A percentile compares a stretch with the other conserved stretches of the same genome.
These are phyloP conservation scores for Ictalurus furcatus DNA, from an alignment of 2,113 vertebrate genomes.

Conservation along the genomic window DNA sequence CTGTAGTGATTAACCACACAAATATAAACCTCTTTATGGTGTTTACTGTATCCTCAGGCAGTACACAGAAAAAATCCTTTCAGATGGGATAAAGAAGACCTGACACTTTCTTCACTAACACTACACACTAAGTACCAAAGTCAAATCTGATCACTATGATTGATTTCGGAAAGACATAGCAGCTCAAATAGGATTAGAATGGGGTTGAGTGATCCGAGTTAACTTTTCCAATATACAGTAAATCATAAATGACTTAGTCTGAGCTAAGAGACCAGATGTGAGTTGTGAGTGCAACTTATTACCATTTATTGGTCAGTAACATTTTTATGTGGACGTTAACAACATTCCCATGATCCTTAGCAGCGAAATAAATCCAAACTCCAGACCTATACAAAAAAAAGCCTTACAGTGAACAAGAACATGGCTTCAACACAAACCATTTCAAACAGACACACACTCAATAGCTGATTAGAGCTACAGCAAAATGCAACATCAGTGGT, in stretches of 20 bases:
- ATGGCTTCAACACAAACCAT: background rate
- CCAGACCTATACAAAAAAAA: background rate
- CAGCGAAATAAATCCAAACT: conserved; percentile 6
- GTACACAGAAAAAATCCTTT: background rate
- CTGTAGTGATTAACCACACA: background rate
- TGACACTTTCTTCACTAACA: background rate
- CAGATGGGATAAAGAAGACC: background rate
- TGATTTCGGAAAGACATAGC: background rate
- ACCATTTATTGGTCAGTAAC: conserved; percentile 27
- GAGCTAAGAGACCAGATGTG: conserved; percentile 1
- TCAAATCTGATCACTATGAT: conserved; percentile 1
- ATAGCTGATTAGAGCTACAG: background rate
- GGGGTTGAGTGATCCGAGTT: background rate
- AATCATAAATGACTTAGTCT: conserved; percentile 21
- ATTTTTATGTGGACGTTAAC: conserved; percentile 28
- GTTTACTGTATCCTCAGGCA: background rate
- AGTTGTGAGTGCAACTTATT: background rate
- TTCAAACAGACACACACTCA: background rate
- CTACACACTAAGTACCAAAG: background rate
- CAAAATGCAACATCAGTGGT: background rate
- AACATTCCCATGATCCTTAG: conserved; percentile 23
- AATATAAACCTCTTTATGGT: background rate
- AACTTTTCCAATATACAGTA: conserved; percentile 19
- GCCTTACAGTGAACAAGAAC: conserved; percentile 21
- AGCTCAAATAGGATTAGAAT: background rate